Base-by-base conservation (phyloP, 2,888 invertebrate species). In the Altica lythri region DNA sequence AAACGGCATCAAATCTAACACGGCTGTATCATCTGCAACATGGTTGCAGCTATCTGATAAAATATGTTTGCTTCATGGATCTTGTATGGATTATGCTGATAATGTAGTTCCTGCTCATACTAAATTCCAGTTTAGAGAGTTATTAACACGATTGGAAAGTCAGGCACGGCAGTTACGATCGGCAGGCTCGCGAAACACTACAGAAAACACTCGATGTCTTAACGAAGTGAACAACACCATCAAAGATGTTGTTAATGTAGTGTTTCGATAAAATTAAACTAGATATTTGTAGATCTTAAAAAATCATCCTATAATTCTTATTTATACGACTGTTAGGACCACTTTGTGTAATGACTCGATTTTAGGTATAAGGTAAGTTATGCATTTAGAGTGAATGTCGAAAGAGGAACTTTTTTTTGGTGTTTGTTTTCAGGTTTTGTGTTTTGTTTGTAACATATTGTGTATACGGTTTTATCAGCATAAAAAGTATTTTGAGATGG, bases 1-100 rank as follows among this genome's bases (percentile, higher is more conserved):
- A 67, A 84, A 79, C 72, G 84, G 83, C 77, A 80, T 82, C 32
- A 79, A 79, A 67, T 77, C 79, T 6, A 81, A 79, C 51, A 75
- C 80, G 8, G 74, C 77, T 1, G 79, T 82, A 49, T 80, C 79
- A 4, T 83, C 86, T 35, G 82, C 87, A n/a, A 86, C 86, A 60
- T 90, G 90, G 85, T 79, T 90, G 54, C 88, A 90, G 66, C 77
- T 91, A 17, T 89, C 89, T 9, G 90, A 91, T 69, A 89, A 89
- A 73, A 84, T 91, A 43, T 89, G 91, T 64, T 81, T 89, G 62
- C 82, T 95, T 67, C 90, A 92, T 70, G 85, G 86, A 13, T 86
- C 89, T 62, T 95, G 94, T 77, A 84, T 87, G 67, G 86, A 87
- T 64, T 92, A 90, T 69, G 90, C 91, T 10, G 95, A 95, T 65